Evolutionary conservation across 2,113 vertebrate genomes (phyloP), one percentile per base, ranked within the genome.

Genomic region (Rissa tridactyla): DNA sequence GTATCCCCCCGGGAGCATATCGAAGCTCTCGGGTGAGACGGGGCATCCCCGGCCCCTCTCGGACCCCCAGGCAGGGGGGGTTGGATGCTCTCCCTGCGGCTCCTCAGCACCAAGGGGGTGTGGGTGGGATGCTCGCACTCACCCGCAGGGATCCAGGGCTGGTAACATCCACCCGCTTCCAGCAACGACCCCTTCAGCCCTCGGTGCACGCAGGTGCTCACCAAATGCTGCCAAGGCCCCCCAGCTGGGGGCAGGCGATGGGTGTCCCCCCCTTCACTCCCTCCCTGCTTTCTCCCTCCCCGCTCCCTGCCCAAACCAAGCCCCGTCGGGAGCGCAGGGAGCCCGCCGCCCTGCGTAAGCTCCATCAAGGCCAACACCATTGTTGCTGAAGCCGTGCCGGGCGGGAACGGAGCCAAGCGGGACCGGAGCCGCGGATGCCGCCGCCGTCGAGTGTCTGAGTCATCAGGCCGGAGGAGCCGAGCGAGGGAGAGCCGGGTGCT

Each of bases 231-330:
- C 19, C 2, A 15, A 81, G 13, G 7, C 16, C 19, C 66, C 6
- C 0, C 42, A 0, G 2, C 0, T 49, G 36, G 19, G 64, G 26
- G 30, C 23, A 4, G 17, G 32, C 0, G 4, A 49, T 2, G 49
- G 15, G 20, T 27, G 19, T 47, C 7, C 3, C 54, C 9, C 20
- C 11, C 23, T 77, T 79, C 5, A 0, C 36, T 87, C 36, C 52
- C 38, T 92, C 40, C 46, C 46, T 61, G 70, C 66, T 42, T 6
- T 6, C 34, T 52, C 68, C 78, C 60, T 51, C 76, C 34, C 46
- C 2, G 5, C 70, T 58, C 2, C 17, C 75, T 36, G 76, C 60
- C 75, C 8, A 26, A n/a, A 20, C 3, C 17, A 4, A 64, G 23
- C 20, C n/a, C 29, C 1, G 16, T 5, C 0, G 44, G 73, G 16